Evolutionary conservation across 2,888 invertebrate genomes (phyloP).

Genomic region (Frankliniella intonsa): DNA sequence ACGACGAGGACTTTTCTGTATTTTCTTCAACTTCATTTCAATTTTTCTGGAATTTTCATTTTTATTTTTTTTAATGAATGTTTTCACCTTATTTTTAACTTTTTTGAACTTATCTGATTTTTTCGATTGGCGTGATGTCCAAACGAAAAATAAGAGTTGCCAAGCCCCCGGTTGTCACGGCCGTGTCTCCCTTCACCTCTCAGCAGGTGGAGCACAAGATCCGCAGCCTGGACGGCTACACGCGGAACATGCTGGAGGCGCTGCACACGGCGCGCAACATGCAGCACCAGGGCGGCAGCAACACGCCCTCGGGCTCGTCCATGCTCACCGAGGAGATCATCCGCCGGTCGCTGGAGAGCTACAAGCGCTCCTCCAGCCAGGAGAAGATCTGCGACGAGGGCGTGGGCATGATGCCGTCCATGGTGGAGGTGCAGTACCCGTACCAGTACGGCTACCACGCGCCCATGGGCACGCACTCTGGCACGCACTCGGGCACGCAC

Average conservation of each 20-base stretch:
- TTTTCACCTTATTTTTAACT: neutral
- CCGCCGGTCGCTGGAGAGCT: conserved; percentile 63
- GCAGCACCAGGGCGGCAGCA: conserved; percentile 60
- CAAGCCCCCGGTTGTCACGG: neutral
- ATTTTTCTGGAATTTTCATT: neutral
- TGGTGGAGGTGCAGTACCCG: conserved; percentile 15
- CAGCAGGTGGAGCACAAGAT: conserved; percentile 69
- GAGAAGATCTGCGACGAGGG: conserved; percentile 68
- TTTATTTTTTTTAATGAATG: neutral
- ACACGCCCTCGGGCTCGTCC: conserved; percentile 59
- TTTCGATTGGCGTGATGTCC: neutral
- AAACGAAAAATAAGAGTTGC: neutral
- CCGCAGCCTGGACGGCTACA: conserved; percentile 87
- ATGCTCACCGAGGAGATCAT: conserved; percentile 64
- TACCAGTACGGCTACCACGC: conserved; percentile 10
- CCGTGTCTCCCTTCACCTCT: neutral
- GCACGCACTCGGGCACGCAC: conserved; percentile 13
- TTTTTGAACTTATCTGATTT: neutral
- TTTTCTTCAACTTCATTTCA: neutral
- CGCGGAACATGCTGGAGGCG: conserved; percentile 88
- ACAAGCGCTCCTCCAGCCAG: conserved; percentile 58
- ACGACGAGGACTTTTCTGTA: neutral
- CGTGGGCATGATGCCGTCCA: conserved; percentile 12
- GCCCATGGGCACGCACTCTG: neutral
- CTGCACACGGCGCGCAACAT: conserved; percentile 71